phyloP scores from a whole-genome alignment of 2,113 vertebrate genomes.

The Psilopogon haemacephalus region DNA sequence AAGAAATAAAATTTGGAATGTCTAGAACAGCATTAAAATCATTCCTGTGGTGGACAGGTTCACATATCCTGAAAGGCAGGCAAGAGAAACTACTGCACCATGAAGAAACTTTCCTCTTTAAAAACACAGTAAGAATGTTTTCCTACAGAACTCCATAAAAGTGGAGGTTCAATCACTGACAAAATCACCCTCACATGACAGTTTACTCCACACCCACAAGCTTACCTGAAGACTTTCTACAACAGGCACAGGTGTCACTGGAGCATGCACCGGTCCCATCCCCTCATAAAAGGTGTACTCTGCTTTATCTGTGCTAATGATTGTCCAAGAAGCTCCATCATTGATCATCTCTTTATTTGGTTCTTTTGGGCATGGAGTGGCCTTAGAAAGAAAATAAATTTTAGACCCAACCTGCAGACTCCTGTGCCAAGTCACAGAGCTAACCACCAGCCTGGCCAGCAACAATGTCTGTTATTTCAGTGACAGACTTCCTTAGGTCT shows the following conservation, averaged over 20 bases:
- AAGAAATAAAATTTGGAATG: not conserved
- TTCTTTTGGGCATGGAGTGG: slow-evolving; percentile 99
- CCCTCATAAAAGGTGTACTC: slow-evolving; percentile 99
- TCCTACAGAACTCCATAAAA: not conserved
- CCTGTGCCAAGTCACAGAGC: not conserved
- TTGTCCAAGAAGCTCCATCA: slow-evolving; percentile 99
- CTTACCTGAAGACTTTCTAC: slow-evolving; percentile 98
- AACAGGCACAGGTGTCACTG: slow-evolving; percentile 98
- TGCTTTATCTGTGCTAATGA: slow-evolving; percentile 99
- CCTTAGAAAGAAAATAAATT: slow-evolving; percentile 75
- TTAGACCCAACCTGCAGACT: not conserved
- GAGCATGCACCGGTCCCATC: slow-evolving; percentile 96
- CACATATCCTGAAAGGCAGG: not conserved
- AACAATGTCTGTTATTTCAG: not conserved
- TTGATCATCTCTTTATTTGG: slow-evolving; percentile 99
- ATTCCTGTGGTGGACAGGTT: not conserved
- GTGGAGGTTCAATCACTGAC: not conserved
- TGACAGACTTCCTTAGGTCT: not conserved
- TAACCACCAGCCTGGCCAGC: not conserved
- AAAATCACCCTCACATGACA: not conserved
- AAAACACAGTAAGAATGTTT: not conserved
- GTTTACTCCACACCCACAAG: not conserved
- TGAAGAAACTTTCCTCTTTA: not conserved
- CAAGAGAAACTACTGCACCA: not conserved
- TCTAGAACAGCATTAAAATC: not conserved